Evolutionary conservation across 2,888 invertebrate species (phyloP).

Genomic region (Chironomus riparius): DNA sequence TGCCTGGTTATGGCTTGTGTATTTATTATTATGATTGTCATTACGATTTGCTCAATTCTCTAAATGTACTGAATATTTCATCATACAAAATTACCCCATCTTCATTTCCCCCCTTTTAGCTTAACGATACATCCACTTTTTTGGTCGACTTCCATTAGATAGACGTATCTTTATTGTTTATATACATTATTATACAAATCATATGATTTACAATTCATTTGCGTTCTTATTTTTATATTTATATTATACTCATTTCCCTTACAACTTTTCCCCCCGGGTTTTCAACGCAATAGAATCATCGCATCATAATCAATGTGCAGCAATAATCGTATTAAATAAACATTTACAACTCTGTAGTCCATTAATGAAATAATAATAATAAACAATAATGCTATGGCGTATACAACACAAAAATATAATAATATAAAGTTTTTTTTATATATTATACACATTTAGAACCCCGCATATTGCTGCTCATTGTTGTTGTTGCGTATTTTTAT

Average conservation of each 20-base stretch:
- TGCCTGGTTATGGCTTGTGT: not conserved
- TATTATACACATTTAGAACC: no score
- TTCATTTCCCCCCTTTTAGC: no score
- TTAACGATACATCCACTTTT: no score
- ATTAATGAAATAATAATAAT: slow-evolving; percentile 14
- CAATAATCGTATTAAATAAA: slow-evolving; percentile 15
- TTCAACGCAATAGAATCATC: not conserved
- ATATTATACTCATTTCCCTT: not conserved
- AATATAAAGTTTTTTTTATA: not conserved
- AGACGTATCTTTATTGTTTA: not conserved
- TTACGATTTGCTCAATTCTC: not conserved
- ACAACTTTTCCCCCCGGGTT: not conserved
- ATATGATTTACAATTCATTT: not conserved
- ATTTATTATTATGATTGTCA: not conserved
- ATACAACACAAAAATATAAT: not conserved
- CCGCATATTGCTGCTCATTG: not conserved
- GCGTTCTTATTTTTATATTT: no score
- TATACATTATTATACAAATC: not conserved
- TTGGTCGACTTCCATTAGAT: not conserved
- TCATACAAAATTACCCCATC: not conserved
- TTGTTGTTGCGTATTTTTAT: not conserved
- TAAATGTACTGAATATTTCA: not conserved
- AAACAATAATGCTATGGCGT: not conserved
- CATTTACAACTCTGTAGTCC: slow-evolving; percentile 13
- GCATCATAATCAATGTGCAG: slow-evolving; percentile 13